Evolutionary conservation across 2,797 vertebrate species (phyloP), one percentile per base, ranked within the genome.

Genomic region (Chaetodon trifasciatus): DNA sequence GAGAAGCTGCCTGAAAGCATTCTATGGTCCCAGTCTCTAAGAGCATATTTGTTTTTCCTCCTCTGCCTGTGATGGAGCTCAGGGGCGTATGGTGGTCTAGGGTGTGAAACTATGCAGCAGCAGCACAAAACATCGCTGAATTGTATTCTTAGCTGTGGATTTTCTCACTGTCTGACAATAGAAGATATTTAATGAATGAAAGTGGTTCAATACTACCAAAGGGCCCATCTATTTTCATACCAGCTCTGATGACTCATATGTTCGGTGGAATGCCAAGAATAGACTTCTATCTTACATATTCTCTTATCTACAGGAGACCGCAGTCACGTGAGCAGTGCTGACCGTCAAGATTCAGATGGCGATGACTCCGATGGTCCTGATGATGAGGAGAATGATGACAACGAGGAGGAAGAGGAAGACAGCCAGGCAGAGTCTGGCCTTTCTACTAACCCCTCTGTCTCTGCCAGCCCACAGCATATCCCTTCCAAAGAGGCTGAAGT

Each of bases 381-480:
- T 5, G 98, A 99, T 1, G 98, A 99, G 37, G 98, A 99, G 50
- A 97, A 98, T 3, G 98, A 99, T 11, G 97, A 97, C 0, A 97
- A 98, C 1, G 98, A 99, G 32, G 98, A 99, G 3, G 98, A 99
- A 0, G 98, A 99, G 56, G 98, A 99, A 21, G 98, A 99, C 90
- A 99, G 98, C 91, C 98, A 98, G 92, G 96, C 97, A 0, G 98
- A 99, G 81, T 99, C 97, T 0, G 96, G 97, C 40, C 93, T 98
- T 6, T 99, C 98, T 7, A 97, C 98, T 9, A 96, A 97, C 3
- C 98, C 98, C 3, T 99, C 98, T 0, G 97, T 98, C 64, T 96
- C 97, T 0, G 97, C 98, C 83, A 99, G 98, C 88, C 98, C 98
- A 0, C 98, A 98, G 91, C 98, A 98, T 62, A 86, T 96, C 40